Evolutionary conservation across 2,888 invertebrate species (phyloP).

Genomic region (Ochropleura leucogaster): DNA sequence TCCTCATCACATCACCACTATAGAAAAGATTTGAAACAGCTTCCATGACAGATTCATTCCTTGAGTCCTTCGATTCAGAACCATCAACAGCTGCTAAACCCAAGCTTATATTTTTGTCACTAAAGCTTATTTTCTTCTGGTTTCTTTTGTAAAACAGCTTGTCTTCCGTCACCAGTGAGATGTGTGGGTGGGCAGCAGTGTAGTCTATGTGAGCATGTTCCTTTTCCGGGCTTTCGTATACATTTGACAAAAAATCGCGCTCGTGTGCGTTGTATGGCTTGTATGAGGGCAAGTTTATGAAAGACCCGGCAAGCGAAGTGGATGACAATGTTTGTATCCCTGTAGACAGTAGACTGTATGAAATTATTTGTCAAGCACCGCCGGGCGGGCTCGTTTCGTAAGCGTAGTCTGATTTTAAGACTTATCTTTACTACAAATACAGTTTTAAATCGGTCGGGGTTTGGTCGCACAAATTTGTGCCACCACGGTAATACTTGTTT

Average conservation of each 20-base stretch:
- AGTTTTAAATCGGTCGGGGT: too few species aligned
- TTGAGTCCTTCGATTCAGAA: conserved; percentile 15
- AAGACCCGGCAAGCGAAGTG: conserved; percentile 77
- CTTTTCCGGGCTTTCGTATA: conserved; percentile 64
- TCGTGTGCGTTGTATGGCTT: conserved; percentile 72
- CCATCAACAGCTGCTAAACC: conserved; percentile 8
- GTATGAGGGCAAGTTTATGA: conserved; percentile 65
- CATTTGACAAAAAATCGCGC: conserved; percentile 36
- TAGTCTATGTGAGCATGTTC: conserved; percentile 68
- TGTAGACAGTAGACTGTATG: conserved; percentile 27
- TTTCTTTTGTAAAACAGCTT: conserved; percentile 11
- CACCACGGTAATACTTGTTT: too few species aligned
- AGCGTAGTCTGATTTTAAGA: too few species aligned
- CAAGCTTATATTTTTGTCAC: background rate
- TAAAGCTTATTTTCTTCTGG: conserved; percentile 50
- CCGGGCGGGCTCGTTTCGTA: too few species aligned
- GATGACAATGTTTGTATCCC: conserved; percentile 73
- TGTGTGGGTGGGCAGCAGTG: conserved; percentile 45
- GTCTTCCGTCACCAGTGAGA: conserved; percentile 43
- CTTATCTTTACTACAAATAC: too few species aligned
- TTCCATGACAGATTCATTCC: background rate
- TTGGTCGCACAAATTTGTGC: too few species aligned
- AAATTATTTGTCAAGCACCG: too few species aligned
- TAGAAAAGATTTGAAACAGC: background rate
- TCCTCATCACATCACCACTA: conserved; percentile 11